Evolutionary conservation across 2,113 vertebrate species (phyloP).

Genomic region (Heptranchias perlo): DNA sequence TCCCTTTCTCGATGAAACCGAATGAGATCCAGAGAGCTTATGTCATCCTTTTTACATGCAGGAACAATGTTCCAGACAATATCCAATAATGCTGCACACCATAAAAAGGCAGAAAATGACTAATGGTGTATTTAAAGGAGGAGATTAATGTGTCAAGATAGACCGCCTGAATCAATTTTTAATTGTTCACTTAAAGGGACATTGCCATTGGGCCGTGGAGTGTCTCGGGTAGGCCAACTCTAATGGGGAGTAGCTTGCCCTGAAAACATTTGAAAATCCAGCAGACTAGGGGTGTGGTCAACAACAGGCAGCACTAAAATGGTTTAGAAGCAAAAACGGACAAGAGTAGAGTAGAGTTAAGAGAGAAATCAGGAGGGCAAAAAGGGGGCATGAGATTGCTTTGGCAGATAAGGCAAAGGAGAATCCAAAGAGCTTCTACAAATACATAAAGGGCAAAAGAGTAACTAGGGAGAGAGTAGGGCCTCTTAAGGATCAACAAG

Average conservation of each 20-base stretch:
- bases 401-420: no score
- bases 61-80: neutral
- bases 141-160: neutral
- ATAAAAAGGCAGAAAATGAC: neutral
- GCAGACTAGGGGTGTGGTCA: neutral
- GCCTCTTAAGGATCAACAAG: no score
- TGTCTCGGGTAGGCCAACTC: neutral
- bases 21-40: neutral
- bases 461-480: no score
- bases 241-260: neutral
- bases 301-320: neutral
- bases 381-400: no score
- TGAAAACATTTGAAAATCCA: neutral
- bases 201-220: neutral
- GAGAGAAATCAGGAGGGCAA: no score
- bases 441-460: no score
- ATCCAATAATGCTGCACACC: neutral
- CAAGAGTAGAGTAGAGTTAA: no score
- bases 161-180: neutral
- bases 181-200: neutral
- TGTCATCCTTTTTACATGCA: neutral
- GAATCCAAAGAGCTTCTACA: no score
- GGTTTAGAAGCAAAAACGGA: neutral
- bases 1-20: neutral
- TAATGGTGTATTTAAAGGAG: neutral